phyloP scores from a whole-genome alignment of 2,113 vertebrate species.

The Psilopsiagon aurifrons region DNA sequence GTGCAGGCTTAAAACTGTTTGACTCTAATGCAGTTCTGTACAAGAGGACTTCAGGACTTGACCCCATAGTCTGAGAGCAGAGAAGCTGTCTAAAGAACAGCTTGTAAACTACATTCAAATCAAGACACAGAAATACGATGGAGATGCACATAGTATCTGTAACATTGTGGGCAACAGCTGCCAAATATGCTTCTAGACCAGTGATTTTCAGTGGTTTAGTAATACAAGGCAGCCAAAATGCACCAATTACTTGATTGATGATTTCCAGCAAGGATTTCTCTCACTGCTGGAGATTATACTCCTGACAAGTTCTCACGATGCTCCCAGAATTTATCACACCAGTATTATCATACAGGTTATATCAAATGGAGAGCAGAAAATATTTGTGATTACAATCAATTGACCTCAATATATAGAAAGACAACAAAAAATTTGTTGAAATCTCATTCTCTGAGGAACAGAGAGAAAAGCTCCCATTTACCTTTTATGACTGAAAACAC shows the following conservation, averaged over 20 bases:
- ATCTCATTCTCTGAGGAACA: neutral
- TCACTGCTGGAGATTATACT: neutral
- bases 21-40: neutral
- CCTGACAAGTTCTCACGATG: neutral
- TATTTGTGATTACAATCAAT: neutral
- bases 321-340: neutral
- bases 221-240: neutral
- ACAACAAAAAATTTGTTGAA: neutral
- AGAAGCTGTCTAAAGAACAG: neutral
- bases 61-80: neutral
- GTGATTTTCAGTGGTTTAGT: neutral
- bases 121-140: neutral
- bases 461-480: neutral
- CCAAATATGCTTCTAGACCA: neutral
- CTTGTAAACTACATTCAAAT: neutral
- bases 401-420: neutral
- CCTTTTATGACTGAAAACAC: neutral
- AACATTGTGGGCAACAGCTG: neutral
- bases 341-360: neutral
- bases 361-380: neutral
- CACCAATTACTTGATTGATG: neutral
- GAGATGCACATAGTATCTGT: neutral
- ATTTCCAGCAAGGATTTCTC: neutral
- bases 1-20: neutral
- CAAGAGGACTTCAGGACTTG: neutral